Conservation (phyloP, 2,113 vertebrate species). For the Raja brachyura region DNA sequence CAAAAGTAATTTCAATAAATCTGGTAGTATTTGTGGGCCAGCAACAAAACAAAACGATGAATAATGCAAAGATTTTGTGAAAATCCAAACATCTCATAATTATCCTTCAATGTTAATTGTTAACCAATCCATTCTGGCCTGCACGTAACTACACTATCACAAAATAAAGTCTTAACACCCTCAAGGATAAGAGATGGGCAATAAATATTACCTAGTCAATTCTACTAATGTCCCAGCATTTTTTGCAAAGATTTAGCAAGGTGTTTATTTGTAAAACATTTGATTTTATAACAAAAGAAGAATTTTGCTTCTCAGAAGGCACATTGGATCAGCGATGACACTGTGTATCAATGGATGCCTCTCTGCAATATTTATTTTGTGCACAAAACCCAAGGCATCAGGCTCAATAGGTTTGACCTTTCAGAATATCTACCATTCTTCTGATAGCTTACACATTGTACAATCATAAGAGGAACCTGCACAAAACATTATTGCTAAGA, state of each 20-base stretch:
- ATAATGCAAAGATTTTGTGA: background rate
- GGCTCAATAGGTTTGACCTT: too few species aligned
- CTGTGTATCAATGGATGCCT: too few species aligned
- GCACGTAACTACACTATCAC: background rate
- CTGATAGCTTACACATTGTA: too few species aligned
- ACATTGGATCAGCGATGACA: too few species aligned
- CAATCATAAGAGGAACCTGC: too few species aligned
- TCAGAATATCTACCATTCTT: too few species aligned
- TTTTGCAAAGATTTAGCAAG: background rate
- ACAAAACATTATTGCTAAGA: too few species aligned
- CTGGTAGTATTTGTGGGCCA: background rate
- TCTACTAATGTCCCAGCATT: background rate
- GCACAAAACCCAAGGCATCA: too few species aligned
- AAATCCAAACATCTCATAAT: background rate
- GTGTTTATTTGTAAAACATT: background rate
- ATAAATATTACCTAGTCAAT: background rate
- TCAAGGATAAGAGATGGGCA: background rate
- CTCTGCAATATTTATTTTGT: too few species aligned
- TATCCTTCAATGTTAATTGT: background rate
- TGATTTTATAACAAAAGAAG: background rate
- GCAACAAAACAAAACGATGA: background rate
- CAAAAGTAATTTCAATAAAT: background rate
- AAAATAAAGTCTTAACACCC: background rate
- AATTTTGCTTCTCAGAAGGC: too few species aligned
- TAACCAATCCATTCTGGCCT: background rate